Conservation (phyloP, 2,113 vertebrate genomes). For the Tragulus kanchil region DNA sequence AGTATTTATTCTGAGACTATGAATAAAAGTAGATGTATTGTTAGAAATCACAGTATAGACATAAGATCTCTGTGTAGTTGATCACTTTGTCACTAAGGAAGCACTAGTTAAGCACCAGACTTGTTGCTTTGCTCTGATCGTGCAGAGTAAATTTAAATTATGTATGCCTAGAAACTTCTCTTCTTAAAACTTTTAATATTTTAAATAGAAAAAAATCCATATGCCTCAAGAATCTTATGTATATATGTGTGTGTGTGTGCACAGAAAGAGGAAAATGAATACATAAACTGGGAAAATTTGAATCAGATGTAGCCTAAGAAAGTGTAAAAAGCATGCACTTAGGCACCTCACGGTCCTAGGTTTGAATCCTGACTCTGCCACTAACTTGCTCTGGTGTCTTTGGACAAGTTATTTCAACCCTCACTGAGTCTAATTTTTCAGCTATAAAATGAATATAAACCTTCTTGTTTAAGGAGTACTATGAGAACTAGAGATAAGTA, state of each 20-base stretch:
- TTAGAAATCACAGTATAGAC: constrained; percentile 29
- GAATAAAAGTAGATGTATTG: background rate
- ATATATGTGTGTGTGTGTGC: background rate
- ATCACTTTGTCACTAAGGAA: constrained; percentile 43
- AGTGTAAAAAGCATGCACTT: background rate
- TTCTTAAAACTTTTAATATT: constrained; percentile 20
- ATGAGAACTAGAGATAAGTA: background rate
- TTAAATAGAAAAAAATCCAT: constrained; percentile 40
- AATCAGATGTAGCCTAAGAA: background rate
- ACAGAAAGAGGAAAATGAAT: background rate
- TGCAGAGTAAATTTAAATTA: constrained; percentile 24
- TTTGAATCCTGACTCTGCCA: constrained; percentile 12
- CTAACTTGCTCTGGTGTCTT: constrained; percentile 13
- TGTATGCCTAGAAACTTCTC: background rate
- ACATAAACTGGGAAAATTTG: background rate
- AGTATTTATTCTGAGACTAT: constrained; percentile 37
- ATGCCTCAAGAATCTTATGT: background rate
- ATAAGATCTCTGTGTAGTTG: constrained; percentile 9
- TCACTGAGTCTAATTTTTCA: background rate
- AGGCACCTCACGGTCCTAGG: background rate
- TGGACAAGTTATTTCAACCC: background rate
- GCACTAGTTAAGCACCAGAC: background rate
- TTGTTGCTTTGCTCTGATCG: background rate
- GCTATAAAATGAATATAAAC: background rate
- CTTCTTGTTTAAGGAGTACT: background rate